Conservation (phyloP, 1,140 invertebrate genomes). For the Drosophila paulistorum region DNA sequence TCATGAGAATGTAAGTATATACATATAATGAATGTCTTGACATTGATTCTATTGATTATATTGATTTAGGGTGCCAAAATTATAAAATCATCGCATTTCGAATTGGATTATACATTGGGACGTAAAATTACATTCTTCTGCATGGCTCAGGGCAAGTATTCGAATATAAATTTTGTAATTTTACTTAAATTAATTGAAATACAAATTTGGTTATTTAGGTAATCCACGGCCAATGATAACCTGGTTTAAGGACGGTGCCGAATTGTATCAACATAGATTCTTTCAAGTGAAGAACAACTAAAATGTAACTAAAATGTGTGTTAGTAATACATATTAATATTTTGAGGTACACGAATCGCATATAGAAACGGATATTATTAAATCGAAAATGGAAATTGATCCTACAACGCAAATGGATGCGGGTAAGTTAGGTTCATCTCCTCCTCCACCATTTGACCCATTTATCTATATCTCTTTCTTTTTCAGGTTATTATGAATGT, state of each 20-base stretch:
- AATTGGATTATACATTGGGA: slow-evolving; percentile 95
- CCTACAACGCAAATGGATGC: slow-evolving; percentile 97
- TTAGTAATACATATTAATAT: background rate
- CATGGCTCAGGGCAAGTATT: slow-evolving; percentile 86
- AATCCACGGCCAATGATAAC: slow-evolving; percentile 93
- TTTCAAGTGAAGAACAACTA: slow-evolving; percentile 87
- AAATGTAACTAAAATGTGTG: too few relatives aligned
- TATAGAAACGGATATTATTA: slow-evolving; percentile 90
- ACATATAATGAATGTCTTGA: background rate
- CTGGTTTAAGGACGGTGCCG: slow-evolving; percentile 96
- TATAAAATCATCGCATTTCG: slow-evolving; percentile 93
- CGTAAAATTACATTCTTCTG: slow-evolving; percentile 97
- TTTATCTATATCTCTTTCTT: background rate
- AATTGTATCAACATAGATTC: slow-evolving; percentile 94
- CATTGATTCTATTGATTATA: background rate
- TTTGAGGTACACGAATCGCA: slow-evolving; percentile 93
- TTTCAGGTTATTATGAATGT: slow-evolving; percentile 89
- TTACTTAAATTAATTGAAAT: too few relatives aligned
- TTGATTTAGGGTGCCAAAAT: slow-evolving; percentile 93
- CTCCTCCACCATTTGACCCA: too few relatives aligned
- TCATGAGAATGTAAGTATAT: slow-evolving; percentile 87
- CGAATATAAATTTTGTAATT: background rate
- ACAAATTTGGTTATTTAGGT: slow-evolving; percentile 58
- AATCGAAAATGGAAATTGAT: slow-evolving; percentile 96
- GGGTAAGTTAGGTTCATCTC: slow-evolving; percentile 83